Percentiles rank a stretch among this genome's conserved stretches.
Evolutionary conservation across 1,140 invertebrate genomes (phyloP).

Genomic region (Nymphalis io): DNA sequence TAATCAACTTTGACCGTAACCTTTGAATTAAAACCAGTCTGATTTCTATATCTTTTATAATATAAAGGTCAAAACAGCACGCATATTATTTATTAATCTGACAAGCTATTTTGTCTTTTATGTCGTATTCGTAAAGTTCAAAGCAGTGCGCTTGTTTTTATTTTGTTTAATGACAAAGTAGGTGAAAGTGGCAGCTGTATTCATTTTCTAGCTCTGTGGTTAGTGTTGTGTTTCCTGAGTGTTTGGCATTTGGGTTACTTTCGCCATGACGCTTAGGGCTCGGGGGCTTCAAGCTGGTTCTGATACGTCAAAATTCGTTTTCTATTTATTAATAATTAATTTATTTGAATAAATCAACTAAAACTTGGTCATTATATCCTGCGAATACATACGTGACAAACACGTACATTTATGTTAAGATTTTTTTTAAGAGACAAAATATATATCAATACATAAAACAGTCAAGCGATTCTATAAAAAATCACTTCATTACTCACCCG

Average conservation of each 20-base stretch:
- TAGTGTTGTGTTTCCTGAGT: constrained; percentile 39
- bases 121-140: constrained; percentile 8
- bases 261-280: constrained; percentile 25
- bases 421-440: too few species aligned
- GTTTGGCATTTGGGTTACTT: constrained; percentile 40
- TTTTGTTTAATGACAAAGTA: constrained; percentile 21
- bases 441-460: too few species aligned
- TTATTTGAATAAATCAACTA: too few species aligned
- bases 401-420: too few species aligned
- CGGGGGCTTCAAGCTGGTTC: background rate
- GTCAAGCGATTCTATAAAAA: too few species aligned
- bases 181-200: constrained; percentile 39
- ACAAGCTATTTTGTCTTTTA: background rate
- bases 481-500: too few species aligned
- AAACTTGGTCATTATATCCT: too few species aligned
- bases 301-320: background rate
- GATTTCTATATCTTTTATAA: background rate
- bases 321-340: background rate
- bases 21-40: background rate
- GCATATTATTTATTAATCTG: background rate
- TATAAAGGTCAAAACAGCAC: background rate
- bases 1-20: background rate
- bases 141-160: background rate
- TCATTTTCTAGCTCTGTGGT: constrained; percentile 30
- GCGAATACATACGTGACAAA: too few species aligned